Base-by-base conservation (phyloP, 92 coral and sea anemone species). In the Palythoa grandiflora region DNA sequence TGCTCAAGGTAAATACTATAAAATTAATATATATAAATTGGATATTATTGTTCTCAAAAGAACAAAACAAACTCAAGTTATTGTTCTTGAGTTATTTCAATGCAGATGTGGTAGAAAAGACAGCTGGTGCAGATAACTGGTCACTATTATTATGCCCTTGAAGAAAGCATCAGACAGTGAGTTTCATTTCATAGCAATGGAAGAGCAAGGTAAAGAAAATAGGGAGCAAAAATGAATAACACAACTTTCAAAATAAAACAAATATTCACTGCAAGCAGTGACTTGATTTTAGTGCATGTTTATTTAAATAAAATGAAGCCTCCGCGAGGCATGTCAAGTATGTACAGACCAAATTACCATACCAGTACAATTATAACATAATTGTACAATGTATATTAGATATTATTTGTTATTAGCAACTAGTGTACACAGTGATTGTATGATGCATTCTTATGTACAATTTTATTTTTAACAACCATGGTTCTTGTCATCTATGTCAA, bases 191-290 rank as follows among this genome's bases (percentile, higher is more conserved):
- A 9, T 28, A 55, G 68, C 36, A 54, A 36, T 9, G 14, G 68
- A 78, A 37, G 70, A 80, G n/a, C 6, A 28, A 20, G 54, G 39
- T 39, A 73, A 19, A 73, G 38, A 16, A 40, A 63, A 65, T 8
- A 20, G 16, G 17, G 73, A 47, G 52, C 6, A 17, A 19, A 38
- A n/a, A 61, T 5, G 20, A 37, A 2, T 2, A 16, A n/a, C 35
- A 38, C 20, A 61, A 21, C 38, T 68, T 68, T 80, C 73, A 68
- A 81, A 70, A 38, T 50, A 14, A 66, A 80, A 12, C 50, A 44
- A 81, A 74, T 40, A 81, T 81, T 81, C 60, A 66, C 75, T 81
- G 86, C 86, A 66, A 68, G 40, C 86, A 81, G 86, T 66, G 75
- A 66, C 59, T 70, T 65, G 75, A 81, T 66, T 65, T 81, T 65